A percentile compares a stretch with the other conserved stretches of the same genome.
Evolutionary conservation across 2,797 vertebrate species (phyloP).

Genomic region (Sebastes matsubarae): DNA sequence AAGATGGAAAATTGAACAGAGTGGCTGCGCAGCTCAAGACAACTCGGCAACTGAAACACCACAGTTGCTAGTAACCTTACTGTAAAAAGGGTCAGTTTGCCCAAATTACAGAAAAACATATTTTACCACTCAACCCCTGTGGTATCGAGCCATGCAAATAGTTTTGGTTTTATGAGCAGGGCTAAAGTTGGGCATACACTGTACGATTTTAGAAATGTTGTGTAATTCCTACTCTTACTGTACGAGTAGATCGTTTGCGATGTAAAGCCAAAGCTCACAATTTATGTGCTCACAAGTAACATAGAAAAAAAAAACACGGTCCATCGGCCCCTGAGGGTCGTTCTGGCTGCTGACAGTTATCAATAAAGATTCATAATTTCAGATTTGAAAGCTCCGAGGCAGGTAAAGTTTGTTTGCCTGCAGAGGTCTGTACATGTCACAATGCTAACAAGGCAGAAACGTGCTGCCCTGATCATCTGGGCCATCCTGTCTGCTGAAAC

Average conservation of each 20-base stretch:
- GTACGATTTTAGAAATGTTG: background rate
- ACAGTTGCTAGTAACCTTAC: background rate
- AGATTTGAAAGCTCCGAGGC: too few species aligned
- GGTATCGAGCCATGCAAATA: background rate
- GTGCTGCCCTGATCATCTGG: too few species aligned
- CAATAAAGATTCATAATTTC: too few species aligned
- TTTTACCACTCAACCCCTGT: constrained; percentile 7
- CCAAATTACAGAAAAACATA: background rate
- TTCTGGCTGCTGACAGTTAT: too few species aligned
- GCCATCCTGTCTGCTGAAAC: too few species aligned
- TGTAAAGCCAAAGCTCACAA: background rate
- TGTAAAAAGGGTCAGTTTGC: background rate
- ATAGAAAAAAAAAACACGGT: too few species aligned
- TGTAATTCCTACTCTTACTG: background rate
- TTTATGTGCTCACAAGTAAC: background rate
- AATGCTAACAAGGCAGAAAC: too few species aligned
- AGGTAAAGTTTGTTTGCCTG: too few species aligned
- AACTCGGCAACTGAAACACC: constrained; percentile 1
- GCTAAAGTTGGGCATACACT: background rate
- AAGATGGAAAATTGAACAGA: constrained; percentile 40
- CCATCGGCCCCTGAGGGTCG: too few species aligned
- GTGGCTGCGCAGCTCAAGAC: constrained; percentile 4
- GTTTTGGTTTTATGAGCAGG: background rate
- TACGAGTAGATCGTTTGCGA: background rate
- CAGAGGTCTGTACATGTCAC: too few species aligned